phyloP scores from a whole-genome alignment of 2,113 vertebrate genomes.

The Pelmatolapia mariae region DNA sequence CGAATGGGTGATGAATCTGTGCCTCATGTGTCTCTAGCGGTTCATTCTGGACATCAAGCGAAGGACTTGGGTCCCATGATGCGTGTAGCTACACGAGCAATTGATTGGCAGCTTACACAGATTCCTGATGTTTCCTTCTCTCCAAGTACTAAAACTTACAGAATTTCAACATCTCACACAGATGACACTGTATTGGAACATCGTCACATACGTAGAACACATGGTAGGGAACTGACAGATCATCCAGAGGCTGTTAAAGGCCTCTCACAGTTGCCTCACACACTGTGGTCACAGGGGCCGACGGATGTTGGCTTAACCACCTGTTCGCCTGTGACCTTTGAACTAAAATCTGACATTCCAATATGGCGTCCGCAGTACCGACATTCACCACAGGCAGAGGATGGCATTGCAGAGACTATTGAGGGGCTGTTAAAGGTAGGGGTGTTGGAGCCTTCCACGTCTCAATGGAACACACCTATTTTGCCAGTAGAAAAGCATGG shows the following conservation, averaged over 20 bases:
- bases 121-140: not conserved
- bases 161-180: not conserved
- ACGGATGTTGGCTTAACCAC: not conserved
- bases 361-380: not conserved
- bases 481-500: not conserved
- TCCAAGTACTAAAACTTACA: not conserved
- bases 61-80: not conserved
- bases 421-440: not conserved
- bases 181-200: not conserved
- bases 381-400: not conserved
- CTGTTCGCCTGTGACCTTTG: rapidly evolving
- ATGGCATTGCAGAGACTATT: not conserved
- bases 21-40: not conserved
- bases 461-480: not conserved
- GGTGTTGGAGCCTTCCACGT: not conserved
- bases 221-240: not conserved
- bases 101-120: not conserved
- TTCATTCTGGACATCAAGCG: rapidly evolving
- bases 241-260: not conserved
- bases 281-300: not conserved
- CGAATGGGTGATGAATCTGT: not conserved
- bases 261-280: not conserved
- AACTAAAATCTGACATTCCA: not conserved
- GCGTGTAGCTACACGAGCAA: rapidly evolving
- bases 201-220: rapidly evolving